Evolutionary conservation across 2,888 invertebrate species (phyloP).

Genomic region (Luperina nickerlii): DNA sequence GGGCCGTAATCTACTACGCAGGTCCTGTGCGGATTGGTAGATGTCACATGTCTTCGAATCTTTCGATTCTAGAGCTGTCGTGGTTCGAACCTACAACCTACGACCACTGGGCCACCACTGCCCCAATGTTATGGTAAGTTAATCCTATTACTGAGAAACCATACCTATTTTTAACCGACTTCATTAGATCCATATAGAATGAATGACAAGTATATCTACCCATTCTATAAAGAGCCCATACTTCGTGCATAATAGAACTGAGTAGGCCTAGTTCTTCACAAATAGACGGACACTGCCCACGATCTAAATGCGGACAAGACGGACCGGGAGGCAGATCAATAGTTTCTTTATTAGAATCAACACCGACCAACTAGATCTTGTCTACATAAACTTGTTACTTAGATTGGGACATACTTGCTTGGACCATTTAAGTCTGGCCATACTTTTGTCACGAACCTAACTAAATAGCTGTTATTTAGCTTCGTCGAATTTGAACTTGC

Average conservation of each 20-base stretch:
- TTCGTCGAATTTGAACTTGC: neutral
- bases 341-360: slow-evolving; percentile 41
- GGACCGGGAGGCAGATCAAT: slow-evolving; percentile 42
- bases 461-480: neutral
- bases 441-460: neutral
- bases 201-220: neutral
- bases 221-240: slow-evolving; percentile 2
- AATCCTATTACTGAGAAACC: too few relatives aligned
- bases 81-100: too few relatives aligned
- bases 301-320: slow-evolving; percentile 27
- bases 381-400: slow-evolving; percentile 20
- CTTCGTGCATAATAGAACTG: slow-evolving; percentile 43
- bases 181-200: slow-evolving; percentile 7
- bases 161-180: neutral
- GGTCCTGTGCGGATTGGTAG: neutral
- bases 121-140: neutral
- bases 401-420: neutral
- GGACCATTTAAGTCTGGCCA: neutral
- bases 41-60: too few relatives aligned
- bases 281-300: slow-evolving; percentile 42
- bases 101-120: too few relatives aligned
- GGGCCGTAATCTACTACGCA: neutral
- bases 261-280: slow-evolving; percentile 44
- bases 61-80: too few relatives aligned
- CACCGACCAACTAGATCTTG: neutral